Percentiles rank a stretch among this genome's conserved stretches.
These are phyloP conservation scores for Mus caroli DNA, from an alignment of 2,797 vertebrate genomes.

Conservation along the genomic window DNA sequence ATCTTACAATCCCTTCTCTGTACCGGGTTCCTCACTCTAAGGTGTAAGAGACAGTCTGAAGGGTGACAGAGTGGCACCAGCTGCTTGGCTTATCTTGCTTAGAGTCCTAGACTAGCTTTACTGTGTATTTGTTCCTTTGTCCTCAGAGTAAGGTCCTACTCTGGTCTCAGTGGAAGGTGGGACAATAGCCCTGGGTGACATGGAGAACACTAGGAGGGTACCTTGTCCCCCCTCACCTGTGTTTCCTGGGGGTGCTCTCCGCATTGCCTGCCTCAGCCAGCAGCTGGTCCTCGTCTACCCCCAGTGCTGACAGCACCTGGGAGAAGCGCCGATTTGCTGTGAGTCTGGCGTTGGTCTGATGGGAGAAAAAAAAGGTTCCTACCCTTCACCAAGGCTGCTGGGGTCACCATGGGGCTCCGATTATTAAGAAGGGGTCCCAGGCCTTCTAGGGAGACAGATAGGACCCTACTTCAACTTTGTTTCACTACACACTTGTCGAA, in stretches of 20 bases:
- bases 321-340: conserved; percentile 79
- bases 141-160: background rate
- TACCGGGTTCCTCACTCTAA: background rate
- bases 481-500: background rate
- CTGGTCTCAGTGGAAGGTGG: background rate
- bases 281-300: conserved; percentile 80
- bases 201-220: background rate
- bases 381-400: background rate
- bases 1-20: background rate
- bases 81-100: background rate
- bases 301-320: conserved; percentile 78
- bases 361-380: background rate
- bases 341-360: conserved; percentile 81
- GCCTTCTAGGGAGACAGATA: background rate
- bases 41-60: background rate
- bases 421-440: background rate
- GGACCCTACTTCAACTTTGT: background rate
- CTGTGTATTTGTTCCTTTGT: background rate
- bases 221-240: conserved; percentile 86
- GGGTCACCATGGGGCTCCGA: background rate
- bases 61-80: background rate
- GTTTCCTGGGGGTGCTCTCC: conserved; percentile 85
- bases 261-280: conserved; percentile 86
- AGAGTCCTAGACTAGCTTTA: background rate
- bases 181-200: background rate